Evolutionary conservation across 2,888 invertebrate species (phyloP).

Genomic region (Lissonota sp.): DNA sequence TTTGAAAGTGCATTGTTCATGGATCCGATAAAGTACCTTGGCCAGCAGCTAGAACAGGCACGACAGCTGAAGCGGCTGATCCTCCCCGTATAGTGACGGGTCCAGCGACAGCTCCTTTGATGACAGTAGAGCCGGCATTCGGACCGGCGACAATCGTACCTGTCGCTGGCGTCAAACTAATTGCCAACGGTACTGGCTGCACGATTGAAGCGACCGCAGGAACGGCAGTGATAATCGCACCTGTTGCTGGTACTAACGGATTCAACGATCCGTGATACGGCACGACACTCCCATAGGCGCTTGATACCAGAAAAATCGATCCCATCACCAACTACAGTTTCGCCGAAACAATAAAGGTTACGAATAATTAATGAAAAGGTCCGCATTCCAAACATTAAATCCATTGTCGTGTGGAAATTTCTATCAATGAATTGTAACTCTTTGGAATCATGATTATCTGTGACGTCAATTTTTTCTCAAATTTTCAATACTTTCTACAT

Average conservation of each 20-base stretch:
- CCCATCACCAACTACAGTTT: slow-evolving; percentile 63
- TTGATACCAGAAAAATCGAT: slow-evolving; percentile 65
- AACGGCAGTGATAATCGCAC: slow-evolving; percentile 60
- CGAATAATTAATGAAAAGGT: no score
- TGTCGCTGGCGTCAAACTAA: slow-evolving; percentile 31
- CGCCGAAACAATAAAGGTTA: background rate
- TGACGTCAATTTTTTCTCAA: no score
- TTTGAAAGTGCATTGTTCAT: background rate
- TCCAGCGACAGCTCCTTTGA: slow-evolving; percentile 58
- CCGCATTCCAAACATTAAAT: no score
- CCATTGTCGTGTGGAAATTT: no score
- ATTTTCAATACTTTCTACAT: no score
- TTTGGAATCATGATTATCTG: no score
- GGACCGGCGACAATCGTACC: slow-evolving; percentile 51
- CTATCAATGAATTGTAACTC: no score
- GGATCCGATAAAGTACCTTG: slow-evolving; percentile 3
- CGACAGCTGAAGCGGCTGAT: slow-evolving; percentile 7
- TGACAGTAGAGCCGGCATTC: slow-evolving; percentile 36
- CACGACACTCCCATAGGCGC: slow-evolving; percentile 70
- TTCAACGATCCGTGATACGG: slow-evolving; percentile 73
- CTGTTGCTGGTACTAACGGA: slow-evolving; percentile 70
- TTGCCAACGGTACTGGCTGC: slow-evolving; percentile 37
- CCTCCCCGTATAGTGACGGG: slow-evolving; percentile 48
- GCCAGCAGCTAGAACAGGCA: background rate
- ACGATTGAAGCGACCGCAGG: slow-evolving; percentile 34